Conservation (phyloP, 2,113 vertebrate genomes). For the Himantopus leucocephalus region DNA sequence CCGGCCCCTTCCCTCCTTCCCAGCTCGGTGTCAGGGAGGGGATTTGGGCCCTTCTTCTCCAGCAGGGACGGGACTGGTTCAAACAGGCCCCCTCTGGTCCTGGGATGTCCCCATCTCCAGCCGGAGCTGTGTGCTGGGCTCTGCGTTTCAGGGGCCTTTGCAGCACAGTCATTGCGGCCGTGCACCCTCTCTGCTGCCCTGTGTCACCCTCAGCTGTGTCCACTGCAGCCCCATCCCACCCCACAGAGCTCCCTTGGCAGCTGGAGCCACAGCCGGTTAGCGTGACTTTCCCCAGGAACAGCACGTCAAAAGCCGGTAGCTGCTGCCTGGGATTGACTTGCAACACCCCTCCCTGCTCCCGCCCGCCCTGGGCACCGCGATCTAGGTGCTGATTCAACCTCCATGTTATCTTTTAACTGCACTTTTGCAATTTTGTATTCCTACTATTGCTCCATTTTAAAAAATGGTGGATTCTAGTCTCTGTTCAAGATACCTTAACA, state of each 20-base stretch:
- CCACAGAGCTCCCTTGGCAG: accelerated
- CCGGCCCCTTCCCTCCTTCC: background rate
- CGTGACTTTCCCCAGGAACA: accelerated
- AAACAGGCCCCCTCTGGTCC: no score
- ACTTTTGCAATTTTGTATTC: background rate
- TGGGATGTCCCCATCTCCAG: background rate
- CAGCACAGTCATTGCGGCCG: accelerated
- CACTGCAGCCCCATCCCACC: accelerated
- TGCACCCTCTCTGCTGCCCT: background rate
- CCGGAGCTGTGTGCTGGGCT: background rate
- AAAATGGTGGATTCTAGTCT: background rate
- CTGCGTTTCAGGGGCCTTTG: background rate
- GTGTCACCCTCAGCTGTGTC: background rate
- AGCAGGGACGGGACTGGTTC: background rate
- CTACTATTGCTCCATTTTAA: background rate
- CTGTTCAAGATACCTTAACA: background rate
- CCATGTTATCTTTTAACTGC: accelerated
- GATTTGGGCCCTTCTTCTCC: background rate
- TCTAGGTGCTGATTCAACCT: background rate
- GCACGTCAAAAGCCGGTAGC: background rate
- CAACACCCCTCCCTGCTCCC: background rate
- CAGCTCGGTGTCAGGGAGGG: background rate
- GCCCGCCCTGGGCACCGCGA: accelerated
- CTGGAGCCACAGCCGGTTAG: no score
- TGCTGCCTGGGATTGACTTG: background rate